Percentiles rank a stretch among this genome's conserved stretches.
Conservation (phyloP, 2,888 invertebrate genomes). For the Parnassius smintheus region DNA sequence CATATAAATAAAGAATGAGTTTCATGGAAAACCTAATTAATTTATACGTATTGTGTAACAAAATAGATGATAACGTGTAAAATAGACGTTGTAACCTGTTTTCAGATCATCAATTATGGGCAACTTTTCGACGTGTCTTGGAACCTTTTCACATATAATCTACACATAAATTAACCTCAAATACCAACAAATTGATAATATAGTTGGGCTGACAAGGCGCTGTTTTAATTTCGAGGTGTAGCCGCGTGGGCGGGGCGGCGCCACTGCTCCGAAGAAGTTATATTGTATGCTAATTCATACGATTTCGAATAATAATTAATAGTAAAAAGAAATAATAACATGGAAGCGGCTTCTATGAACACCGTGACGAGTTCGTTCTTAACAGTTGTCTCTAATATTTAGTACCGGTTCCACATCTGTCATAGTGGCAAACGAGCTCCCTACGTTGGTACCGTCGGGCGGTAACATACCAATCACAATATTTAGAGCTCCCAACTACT, state of each 20-base stretch:
- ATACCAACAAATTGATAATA: constrained; percentile 25
- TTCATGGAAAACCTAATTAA: constrained; percentile 25
- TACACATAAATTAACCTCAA: constrained; percentile 26
- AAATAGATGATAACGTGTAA: constrained; percentile 38
- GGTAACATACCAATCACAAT: background rate
- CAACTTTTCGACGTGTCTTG: constrained; percentile 32
- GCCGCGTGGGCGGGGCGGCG: constrained; percentile 48
- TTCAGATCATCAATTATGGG: constrained; percentile 35
- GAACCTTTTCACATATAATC: constrained; percentile 33
- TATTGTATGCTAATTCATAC: constrained; percentile 71
- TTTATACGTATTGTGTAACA: constrained; percentile 23
- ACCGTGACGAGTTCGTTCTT: constrained; percentile 52
- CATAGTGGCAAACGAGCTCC: constrained; percentile 28
- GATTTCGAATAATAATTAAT: constrained; percentile 67
- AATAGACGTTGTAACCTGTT: constrained; percentile 28
- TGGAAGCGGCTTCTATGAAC: constrained; percentile 55
- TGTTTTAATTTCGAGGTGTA: constrained; percentile 33
- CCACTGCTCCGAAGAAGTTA: constrained; percentile 49
- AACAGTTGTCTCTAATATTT: constrained; percentile 25
- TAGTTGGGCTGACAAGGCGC: constrained; percentile 34
- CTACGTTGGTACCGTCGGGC: constrained; percentile 7
- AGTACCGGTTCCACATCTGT: constrained; percentile 32
- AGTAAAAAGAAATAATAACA: constrained; percentile 63
- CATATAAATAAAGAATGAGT: constrained; percentile 11
- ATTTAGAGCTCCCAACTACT: background rate